These are phyloP conservation scores for Paedocypris sp. DNA, from an alignment of 2,113 vertebrate species.

Conservation along the genomic window DNA sequence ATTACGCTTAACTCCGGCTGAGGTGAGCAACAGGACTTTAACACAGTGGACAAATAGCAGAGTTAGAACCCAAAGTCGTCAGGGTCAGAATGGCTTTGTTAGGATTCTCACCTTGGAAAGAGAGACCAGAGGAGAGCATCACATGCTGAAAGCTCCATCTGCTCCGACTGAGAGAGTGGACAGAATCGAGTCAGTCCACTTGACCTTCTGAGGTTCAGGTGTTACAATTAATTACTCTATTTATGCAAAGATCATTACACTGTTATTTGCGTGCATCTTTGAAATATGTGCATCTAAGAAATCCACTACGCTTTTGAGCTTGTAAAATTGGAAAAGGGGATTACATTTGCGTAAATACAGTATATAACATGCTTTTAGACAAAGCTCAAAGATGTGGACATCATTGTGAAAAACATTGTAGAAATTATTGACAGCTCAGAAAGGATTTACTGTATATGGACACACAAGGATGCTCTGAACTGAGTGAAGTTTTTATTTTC, in stretches of 20 bases:
- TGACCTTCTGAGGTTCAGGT: slow-evolving; percentile 48
- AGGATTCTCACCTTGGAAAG: slow-evolving; percentile 52
- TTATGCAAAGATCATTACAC: no score
- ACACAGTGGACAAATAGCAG: slow-evolving; percentile 5
- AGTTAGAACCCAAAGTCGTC: slow-evolving; percentile 21
- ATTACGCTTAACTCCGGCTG: slow-evolving; percentile 3
- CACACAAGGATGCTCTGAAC: no score
- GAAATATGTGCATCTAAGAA: no score
- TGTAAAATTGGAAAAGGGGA: no score
- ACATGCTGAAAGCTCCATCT: slow-evolving; percentile 54
- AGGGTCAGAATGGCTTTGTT: slow-evolving; percentile 41
- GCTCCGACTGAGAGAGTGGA: slow-evolving; percentile 50
- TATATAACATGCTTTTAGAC: slow-evolving; percentile 37
- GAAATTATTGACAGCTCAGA: background rate
- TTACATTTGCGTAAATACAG: no score
- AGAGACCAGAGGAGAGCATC: slow-evolving; percentile 40
- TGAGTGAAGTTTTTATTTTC: no score
- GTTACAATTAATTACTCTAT: slow-evolving; percentile 46
- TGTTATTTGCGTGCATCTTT: no score
- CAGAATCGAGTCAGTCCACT: slow-evolving; percentile 47
- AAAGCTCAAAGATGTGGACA: background rate
- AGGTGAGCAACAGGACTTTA: background rate
- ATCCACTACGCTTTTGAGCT: no score
- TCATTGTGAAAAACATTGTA: background rate
- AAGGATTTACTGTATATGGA: background rate